Evolutionary conservation across 2,797 vertebrate species (phyloP).

Genomic region (Acanthurus tractus): DNA sequence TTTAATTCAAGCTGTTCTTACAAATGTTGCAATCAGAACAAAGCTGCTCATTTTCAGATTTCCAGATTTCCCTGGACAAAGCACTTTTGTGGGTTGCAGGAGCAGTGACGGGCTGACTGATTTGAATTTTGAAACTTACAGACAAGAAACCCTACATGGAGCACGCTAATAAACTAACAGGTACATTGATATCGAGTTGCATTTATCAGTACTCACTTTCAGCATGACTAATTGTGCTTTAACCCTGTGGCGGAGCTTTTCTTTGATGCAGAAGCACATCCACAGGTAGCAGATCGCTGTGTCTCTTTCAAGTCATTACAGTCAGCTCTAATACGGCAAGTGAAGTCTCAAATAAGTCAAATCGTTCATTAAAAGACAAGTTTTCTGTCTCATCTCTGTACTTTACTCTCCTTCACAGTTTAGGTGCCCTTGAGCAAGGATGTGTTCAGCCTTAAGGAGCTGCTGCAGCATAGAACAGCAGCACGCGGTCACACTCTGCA

Average conservation of each 20-base stretch:
- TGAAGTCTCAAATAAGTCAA: slow-evolving; percentile 7
- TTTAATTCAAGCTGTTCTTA: not conserved
- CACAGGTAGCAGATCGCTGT: slow-evolving; percentile 4
- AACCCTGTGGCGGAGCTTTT: not conserved
- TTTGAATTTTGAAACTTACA: slow-evolving; percentile 13
- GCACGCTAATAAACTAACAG: slow-evolving; percentile 20
- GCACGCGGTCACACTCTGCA: slow-evolving; percentile 2
- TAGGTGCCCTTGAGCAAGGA: too few relatives aligned
- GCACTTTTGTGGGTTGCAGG: not conserved
- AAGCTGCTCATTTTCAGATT: too few relatives aligned
- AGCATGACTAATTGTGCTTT: not conserved
- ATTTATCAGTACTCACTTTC: not conserved
- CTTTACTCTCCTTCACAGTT: not conserved
- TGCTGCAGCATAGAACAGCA: not conserved
- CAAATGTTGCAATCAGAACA: not conserved
- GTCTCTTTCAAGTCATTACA: not conserved
- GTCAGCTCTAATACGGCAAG: not conserved
- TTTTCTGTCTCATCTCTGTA: not conserved
- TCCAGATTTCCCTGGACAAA: not conserved
- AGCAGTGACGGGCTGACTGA: not conserved
- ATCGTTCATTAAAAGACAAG: not conserved
- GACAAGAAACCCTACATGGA: slow-evolving; percentile 1
- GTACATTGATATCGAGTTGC: slow-evolving; percentile 13
- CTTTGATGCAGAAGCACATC: not conserved
- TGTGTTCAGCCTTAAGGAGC: not conserved